A percentile compares a stretch with the other conserved stretches of the same genome.
These are phyloP conservation scores for Centropristis striata DNA, from an alignment of 2,113 vertebrate genomes.

Conservation along the genomic window DNA sequence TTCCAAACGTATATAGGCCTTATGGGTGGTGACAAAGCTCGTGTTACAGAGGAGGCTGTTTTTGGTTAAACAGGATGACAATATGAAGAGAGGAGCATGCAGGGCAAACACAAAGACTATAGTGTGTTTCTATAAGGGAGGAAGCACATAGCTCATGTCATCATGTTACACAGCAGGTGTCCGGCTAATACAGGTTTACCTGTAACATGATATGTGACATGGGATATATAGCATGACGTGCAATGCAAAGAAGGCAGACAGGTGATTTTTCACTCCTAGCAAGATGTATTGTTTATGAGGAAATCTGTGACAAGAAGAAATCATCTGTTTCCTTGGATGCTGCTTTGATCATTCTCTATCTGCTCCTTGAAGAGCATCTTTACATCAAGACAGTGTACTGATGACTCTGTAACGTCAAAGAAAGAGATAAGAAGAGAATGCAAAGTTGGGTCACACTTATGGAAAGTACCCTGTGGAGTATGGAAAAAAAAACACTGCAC, in stretches of 20 bases:
- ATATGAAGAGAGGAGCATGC: not conserved
- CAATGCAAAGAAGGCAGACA: not conserved
- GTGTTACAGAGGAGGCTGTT: not conserved
- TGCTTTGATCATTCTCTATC: not conserved
- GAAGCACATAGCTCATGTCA: too few species aligned
- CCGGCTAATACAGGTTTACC: not conserved
- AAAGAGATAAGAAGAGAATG: slow-evolving; percentile 9
- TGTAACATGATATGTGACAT: not conserved
- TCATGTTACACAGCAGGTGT: not conserved
- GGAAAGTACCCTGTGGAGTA: not conserved
- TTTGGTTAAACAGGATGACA: not conserved
- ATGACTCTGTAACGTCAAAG: slow-evolving; percentile 38
- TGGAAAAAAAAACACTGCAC: not conserved
- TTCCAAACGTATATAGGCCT: not conserved
- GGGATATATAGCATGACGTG: not conserved
- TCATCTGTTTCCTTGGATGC: not conserved
- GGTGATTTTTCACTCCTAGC: not conserved
- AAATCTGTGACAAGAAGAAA: not conserved
- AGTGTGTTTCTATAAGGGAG: too few species aligned
- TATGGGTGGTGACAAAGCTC: not conserved
- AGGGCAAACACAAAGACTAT: too few species aligned
- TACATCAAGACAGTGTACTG: slow-evolving; percentile 46
- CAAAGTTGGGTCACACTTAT: slow-evolving; percentile 1
- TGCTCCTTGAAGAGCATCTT: slow-evolving; percentile 30
- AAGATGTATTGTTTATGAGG: not conserved